Percentiles rank a stretch among this genome's conserved stretches.
These are phyloP conservation scores for Macroramphosus scolopax DNA, from an alignment of 2,797 vertebrate genomes.

Conservation along the genomic window DNA sequence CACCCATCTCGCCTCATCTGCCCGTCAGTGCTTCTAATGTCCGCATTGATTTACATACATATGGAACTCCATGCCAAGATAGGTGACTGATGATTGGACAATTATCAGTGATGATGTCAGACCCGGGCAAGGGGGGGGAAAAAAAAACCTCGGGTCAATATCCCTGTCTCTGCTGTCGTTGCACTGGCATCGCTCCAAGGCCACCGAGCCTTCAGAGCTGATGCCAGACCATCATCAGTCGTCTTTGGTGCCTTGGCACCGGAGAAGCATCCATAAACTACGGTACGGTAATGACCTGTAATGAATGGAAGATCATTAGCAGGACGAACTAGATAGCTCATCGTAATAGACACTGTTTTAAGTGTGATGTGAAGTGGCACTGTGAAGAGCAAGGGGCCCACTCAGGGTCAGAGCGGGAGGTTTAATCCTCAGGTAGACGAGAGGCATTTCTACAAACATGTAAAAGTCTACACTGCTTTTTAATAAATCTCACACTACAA, in stretches of 20 bases:
- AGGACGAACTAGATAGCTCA: conserved; percentile 26
- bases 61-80: conserved; percentile 24
- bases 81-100: conserved; percentile 45
- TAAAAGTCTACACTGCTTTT: too few species aligned
- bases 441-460: too few species aligned
- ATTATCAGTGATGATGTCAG: conserved; percentile 41
- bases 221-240: conserved; percentile 22
- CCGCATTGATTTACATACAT: conserved; percentile 54
- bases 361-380: neutral
- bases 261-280: conserved; percentile 29
- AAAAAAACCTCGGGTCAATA: conserved; percentile 40
- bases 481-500: too few species aligned
- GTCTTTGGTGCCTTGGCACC: conserved; percentile 10
- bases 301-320: conserved; percentile 46
- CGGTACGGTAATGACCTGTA: conserved; percentile 38
- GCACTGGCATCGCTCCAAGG: conserved; percentile 29
- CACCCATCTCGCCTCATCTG: conserved; percentile 22
- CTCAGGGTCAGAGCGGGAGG: conserved; percentile 3
- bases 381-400: neutral
- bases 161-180: conserved; percentile 39
- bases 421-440: too few species aligned
- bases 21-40: conserved; percentile 18
- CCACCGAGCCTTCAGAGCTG: conserved; percentile 8
- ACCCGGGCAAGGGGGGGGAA: neutral
- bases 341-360: conserved; percentile 8